Percentiles rank a stretch among this genome's conserved stretches.
Evolutionary conservation across 2,113 vertebrate species (phyloP).

Genomic region (Felis catus): DNA sequence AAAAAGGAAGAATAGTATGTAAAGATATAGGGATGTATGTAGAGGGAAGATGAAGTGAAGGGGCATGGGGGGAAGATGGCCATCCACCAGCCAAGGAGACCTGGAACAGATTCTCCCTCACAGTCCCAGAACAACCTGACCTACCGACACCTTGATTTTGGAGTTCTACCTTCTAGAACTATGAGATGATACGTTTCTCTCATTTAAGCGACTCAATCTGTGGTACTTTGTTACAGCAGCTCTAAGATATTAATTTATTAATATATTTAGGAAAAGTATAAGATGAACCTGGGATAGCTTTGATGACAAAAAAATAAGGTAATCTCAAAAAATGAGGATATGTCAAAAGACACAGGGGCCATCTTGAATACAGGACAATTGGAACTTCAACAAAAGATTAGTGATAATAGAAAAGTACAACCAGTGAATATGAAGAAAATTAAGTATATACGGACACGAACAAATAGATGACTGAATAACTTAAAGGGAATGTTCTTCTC

Average conservation of each 20-base stretch:
- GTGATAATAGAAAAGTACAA: neutral
- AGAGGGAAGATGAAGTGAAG: neutral
- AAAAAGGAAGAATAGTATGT: too few species aligned
- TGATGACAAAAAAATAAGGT: neutral
- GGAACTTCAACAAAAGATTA: neutral
- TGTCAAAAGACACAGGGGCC: neutral
- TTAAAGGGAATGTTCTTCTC: neutral
- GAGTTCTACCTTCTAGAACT: neutral
- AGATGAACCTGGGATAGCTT: neutral
- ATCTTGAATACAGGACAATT: neutral
- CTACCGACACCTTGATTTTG: neutral
- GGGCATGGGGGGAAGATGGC: rapidly evolving
- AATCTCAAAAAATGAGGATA: neutral
- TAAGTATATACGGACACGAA: neutral
- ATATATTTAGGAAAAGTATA: neutral
- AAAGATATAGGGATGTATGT: neutral
- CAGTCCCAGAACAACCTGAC: neutral
- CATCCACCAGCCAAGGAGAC: neutral
- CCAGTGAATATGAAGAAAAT: neutral
- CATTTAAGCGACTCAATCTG: neutral
- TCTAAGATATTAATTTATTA: neutral
- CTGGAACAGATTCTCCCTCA: neutral
- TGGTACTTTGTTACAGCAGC: neutral
- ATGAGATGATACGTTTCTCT: neutral
- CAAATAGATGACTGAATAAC: neutral